These are phyloP conservation scores for Lycocerus yunnanus DNA, from an alignment of 2,888 invertebrate species.

Conservation along the genomic window DNA sequence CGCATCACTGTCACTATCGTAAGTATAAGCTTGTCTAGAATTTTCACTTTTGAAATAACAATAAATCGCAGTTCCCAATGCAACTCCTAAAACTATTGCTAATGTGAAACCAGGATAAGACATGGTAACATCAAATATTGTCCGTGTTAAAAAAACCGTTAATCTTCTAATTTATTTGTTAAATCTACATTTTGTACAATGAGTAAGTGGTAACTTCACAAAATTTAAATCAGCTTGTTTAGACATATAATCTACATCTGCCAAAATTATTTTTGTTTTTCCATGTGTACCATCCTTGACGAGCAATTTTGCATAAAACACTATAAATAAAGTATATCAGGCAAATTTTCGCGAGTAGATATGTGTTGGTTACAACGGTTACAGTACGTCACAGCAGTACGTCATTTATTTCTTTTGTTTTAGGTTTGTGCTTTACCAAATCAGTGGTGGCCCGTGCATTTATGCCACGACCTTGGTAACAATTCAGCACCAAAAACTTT, in stretches of 20 bases:
- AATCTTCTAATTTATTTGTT: not conserved
- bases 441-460: no score
- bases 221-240: not conserved
- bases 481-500: no score
- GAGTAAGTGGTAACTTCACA: not conserved
- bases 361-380: not conserved
- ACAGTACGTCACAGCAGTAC: no score
- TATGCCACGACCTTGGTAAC: no score
- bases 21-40: slow-evolving; percentile 11
- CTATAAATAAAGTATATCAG: no score
- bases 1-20: not conserved
- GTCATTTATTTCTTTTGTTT: no score
- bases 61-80: slow-evolving; percentile 36
- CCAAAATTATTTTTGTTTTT: not conserved
- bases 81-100: slow-evolving; percentile 34
- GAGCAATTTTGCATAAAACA: not conserved
- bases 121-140: slow-evolving; percentile 20
- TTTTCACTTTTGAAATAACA: slow-evolving; percentile 35
- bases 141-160: not conserved
- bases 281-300: not conserved
- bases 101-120: slow-evolving; percentile 35
- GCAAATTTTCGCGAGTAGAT: not conserved
- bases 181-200: not conserved
- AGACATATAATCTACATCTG: not conserved
- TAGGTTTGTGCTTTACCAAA: no score